Evolutionary conservation across 2,888 invertebrate genomes (phyloP).

Genomic region (Tenodera sinensis): DNA sequence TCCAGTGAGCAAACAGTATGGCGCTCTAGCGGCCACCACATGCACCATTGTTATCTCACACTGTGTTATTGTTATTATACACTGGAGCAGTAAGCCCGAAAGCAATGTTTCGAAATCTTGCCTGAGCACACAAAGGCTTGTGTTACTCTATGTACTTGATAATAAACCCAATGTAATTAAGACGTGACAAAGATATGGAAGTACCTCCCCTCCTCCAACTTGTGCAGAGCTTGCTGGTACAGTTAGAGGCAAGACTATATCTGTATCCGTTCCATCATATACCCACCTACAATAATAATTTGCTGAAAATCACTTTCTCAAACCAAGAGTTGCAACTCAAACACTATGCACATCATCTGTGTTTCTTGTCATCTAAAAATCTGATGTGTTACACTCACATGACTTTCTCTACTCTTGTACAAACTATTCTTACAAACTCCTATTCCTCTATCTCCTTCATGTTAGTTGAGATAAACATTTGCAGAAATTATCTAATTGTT

Average conservation of each 20-base stretch:
- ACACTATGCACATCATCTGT: too few species aligned
- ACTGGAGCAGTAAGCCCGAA: not conserved
- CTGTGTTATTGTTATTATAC: not conserved
- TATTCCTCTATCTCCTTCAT: too few species aligned
- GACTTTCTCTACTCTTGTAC: too few species aligned
- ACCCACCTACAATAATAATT: not conserved
- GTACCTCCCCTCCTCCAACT: not conserved
- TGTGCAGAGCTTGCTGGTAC: conserved; percentile 1
- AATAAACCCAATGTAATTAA: conserved; percentile 18
- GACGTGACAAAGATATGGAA: conserved; percentile 19
- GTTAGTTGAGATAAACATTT: too few species aligned
- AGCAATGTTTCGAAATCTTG: conserved; percentile 12
- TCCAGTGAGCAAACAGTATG: not conserved
- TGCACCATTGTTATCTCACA: not conserved
- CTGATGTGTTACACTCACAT: too few species aligned
- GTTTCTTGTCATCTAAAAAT: too few species aligned
- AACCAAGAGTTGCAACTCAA: too few species aligned
- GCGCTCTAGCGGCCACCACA: not conserved
- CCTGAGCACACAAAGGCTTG: not conserved
- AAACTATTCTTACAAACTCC: too few species aligned
- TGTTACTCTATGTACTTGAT: conserved; percentile 16
- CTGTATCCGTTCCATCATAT: not conserved
- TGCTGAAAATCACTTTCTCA: too few species aligned
- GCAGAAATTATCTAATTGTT: too few species aligned
- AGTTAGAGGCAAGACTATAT: not conserved